Percentiles rank a stretch among this genome's conserved stretches.
phyloP scores from a whole-genome alignment of 2,113 vertebrate species.

The Todiramphus saurophagus region DNA sequence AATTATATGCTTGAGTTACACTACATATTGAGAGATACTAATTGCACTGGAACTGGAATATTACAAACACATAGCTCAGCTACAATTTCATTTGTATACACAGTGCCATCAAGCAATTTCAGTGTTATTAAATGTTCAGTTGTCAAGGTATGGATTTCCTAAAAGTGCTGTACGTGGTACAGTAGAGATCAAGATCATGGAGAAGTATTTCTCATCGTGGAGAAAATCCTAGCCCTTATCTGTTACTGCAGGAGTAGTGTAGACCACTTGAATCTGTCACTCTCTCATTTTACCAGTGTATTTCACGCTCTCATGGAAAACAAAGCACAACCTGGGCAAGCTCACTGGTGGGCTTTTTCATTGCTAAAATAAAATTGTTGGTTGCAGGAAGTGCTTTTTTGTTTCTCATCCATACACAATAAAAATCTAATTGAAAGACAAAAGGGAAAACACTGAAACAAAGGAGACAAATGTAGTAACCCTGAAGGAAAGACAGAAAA shows the following conservation, averaged over 20 bases:
- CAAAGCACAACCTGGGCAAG: background rate
- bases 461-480: background rate
- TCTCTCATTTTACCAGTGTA: background rate
- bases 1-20: conserved; percentile 15
- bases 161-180: background rate
- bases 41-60: background rate
- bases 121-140: background rate
- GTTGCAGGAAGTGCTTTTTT: background rate
- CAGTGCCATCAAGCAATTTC: background rate
- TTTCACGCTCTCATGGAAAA: background rate
- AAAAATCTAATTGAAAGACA: background rate
- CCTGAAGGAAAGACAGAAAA: rapidly evolving
- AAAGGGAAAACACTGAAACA: background rate
- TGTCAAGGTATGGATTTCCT: background rate
- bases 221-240: background rate
- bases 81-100: background rate
- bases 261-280: background rate
- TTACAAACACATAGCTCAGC: background rate
- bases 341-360: background rate
- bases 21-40: background rate
- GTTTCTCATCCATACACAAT: background rate
- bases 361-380: background rate
- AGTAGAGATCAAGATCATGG: background rate
- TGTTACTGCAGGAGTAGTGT: background rate
- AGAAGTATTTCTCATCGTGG: background rate